phyloP scores from a whole-genome alignment of 2,797 vertebrate genomes.

The Gymnoscopelus braueri region DNA sequence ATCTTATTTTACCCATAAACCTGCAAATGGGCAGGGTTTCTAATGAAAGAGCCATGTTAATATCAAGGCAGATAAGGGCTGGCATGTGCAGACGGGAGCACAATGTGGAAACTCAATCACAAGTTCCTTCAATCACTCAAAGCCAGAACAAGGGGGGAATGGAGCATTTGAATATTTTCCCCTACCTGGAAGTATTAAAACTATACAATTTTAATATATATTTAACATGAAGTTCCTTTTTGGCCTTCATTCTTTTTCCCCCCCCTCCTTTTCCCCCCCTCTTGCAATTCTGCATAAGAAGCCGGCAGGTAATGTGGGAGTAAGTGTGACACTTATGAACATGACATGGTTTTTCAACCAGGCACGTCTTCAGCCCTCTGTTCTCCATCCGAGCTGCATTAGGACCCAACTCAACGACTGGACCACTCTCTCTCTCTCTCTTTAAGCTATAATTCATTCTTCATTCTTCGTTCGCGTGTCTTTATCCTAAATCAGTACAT shows the following conservation, averaged over 20 bases:
- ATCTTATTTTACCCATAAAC: slow-evolving; percentile 90
- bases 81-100: slow-evolving; percentile 86
- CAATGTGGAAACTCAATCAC: slow-evolving; percentile 94
- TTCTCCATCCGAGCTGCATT: slow-evolving; percentile 71
- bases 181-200: slow-evolving; percentile 90
- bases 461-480: slow-evolving; percentile 35
- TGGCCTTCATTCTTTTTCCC: slow-evolving; percentile 73
- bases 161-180: slow-evolving; percentile 89
- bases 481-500: neutral
- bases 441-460: slow-evolving; percentile 36
- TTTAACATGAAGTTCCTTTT: slow-evolving; percentile 90
- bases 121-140: slow-evolving; percentile 94
- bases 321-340: slow-evolving; percentile 86
- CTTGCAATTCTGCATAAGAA: slow-evolving; percentile 74
- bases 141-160: slow-evolving; percentile 79
- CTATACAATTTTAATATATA: slow-evolving; percentile 88
- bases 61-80: slow-evolving; percentile 89
- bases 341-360: slow-evolving; percentile 84
- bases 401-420: slow-evolving; percentile 57
- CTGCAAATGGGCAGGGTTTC: slow-evolving; percentile 87
- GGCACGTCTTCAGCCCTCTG: slow-evolving; percentile 62
- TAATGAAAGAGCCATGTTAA: slow-evolving; percentile 96
- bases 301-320: slow-evolving; percentile 81
- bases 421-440: slow-evolving; percentile 25
- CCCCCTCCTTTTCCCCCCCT: slow-evolving; percentile 54